Base-by-base conservation (phyloP, 2,797 vertebrate species). In the Rhinichthys osculus region DNA sequence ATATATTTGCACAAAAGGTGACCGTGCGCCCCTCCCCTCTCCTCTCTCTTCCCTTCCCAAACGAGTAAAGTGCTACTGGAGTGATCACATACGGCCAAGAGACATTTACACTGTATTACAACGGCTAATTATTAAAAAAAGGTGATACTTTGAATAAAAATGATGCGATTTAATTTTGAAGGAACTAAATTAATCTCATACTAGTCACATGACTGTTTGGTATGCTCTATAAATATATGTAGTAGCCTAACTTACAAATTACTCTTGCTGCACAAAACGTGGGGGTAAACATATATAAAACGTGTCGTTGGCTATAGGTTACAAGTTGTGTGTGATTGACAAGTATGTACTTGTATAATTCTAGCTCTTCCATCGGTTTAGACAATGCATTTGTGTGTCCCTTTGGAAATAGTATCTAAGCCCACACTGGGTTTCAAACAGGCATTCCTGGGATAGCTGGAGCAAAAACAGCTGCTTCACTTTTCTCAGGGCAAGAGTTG, bases 1-100 rank as follows among this genome's bases (percentile, higher is more conserved):
- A 95, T 95, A 94, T 95, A 95, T 95, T 94, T 94, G 93, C 94
- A 95, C 95, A 95, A 95, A 95, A 95, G 95, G 94, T 96, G 92
- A 94, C 92, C 94, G 89, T 78, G 86, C 73, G 87, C 84, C 70
- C 83, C 89, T 70, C 82, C 47, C 89, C 66, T 85, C 19, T 84
- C 44, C 62, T 59, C 76, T 64, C 67, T 86, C 89, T 85, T 90
- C 74, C 88, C 89, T 85, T 90, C 74, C 88, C 78, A 87, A 78
- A 79, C 86, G 40, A 92, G 90, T 92, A 92, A 94, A 92, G 90
- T 92, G 88, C 88, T 92, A 92, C 92, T 90, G 90, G 90, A 93
- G 90, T 93, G 92, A 92, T 90, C 86, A n/a, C 21, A 42, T 33
- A 82, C 85, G 85, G 86, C 89, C 86, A 62, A 44, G 78, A 52